These are phyloP conservation scores for Miichthys miiuy DNA, from an alignment of 2,797 vertebrate species.

Conservation along the genomic window DNA sequence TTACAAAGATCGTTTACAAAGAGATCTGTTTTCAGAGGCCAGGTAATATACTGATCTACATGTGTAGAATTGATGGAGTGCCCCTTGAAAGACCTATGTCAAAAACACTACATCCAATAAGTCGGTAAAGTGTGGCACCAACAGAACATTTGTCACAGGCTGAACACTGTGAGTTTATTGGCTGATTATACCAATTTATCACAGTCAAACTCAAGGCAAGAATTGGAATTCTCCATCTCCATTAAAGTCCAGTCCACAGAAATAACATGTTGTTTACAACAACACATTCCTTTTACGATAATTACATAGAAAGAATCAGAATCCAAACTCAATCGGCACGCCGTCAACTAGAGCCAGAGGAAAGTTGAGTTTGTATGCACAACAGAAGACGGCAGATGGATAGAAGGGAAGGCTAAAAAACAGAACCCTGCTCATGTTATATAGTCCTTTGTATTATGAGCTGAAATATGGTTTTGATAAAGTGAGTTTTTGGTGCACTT, in stretches of 20 bases:
- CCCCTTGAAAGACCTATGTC: neutral
- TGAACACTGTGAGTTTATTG: neutral
- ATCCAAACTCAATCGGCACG: neutral
- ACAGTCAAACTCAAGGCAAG: neutral
- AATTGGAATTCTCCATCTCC: neutral
- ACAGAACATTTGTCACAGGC: neutral
- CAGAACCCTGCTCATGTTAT: conserved; percentile 19
- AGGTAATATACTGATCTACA: neutral
- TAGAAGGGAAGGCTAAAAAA: neutral
- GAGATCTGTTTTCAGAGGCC: neutral
- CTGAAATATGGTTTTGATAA: conserved; percentile 33
- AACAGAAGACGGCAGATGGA: neutral
- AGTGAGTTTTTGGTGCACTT: conserved; percentile 28
- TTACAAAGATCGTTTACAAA: neutral
- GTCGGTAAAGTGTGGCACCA: neutral
- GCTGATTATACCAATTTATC: neutral
- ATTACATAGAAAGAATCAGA: neutral
- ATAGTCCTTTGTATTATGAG: conserved; percentile 28
- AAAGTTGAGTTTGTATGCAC: neutral
- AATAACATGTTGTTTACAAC: conserved; percentile 4
- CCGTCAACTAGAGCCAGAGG: neutral
- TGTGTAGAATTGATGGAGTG: no score
- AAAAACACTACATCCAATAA: neutral
- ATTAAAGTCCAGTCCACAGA: neutral
- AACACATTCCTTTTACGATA: neutral